Conservation (phyloP, 2,797 vertebrate species). For the Chiloscyllium punctatum region DNA sequence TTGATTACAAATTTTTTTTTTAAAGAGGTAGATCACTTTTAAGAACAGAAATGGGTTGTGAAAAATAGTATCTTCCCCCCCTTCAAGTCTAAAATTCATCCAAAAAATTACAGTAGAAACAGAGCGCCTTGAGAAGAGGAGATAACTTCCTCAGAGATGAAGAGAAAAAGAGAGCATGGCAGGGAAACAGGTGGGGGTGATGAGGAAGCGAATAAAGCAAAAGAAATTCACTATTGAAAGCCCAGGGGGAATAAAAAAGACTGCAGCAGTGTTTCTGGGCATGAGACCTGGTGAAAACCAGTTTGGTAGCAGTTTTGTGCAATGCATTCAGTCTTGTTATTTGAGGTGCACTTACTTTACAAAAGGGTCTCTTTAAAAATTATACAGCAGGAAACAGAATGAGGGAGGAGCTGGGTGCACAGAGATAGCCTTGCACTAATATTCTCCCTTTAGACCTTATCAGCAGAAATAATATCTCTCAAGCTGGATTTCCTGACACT, state of each 20-base stretch:
- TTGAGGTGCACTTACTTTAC: background rate
- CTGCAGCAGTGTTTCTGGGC: constrained; percentile 25
- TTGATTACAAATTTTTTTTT: constrained; percentile 57
- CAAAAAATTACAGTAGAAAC: constrained; percentile 37
- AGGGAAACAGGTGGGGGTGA: too few relatives aligned
- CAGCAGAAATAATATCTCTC: background rate
- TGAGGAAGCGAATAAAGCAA: background rate
- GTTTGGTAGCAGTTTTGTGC: background rate
- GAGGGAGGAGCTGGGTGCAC: background rate
- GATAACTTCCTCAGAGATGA: background rate
- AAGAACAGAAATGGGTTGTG: constrained; percentile 47
- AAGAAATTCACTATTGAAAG: constrained; percentile 31
- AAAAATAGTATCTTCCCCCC: constrained; percentile 37
- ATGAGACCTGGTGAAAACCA: constrained; percentile 17
- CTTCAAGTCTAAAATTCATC: constrained; percentile 25
- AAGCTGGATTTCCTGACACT: background rate
- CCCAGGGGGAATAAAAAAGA: background rate
- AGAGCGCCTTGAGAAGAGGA: background rate
- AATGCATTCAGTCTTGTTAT: constrained; percentile 5
- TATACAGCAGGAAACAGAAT: background rate
- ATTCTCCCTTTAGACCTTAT: constrained; percentile 2
- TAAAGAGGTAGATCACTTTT: constrained; percentile 72
- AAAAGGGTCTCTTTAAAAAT: background rate
- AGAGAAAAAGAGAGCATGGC: background rate
- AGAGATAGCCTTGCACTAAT: background rate